A percentile compares a stretch with the other conserved stretches of the same genome.
These are phyloP conservation scores for Syndactyla subalaris DNA, from an alignment of 2,797 vertebrate genomes.

Conservation along the genomic window DNA sequence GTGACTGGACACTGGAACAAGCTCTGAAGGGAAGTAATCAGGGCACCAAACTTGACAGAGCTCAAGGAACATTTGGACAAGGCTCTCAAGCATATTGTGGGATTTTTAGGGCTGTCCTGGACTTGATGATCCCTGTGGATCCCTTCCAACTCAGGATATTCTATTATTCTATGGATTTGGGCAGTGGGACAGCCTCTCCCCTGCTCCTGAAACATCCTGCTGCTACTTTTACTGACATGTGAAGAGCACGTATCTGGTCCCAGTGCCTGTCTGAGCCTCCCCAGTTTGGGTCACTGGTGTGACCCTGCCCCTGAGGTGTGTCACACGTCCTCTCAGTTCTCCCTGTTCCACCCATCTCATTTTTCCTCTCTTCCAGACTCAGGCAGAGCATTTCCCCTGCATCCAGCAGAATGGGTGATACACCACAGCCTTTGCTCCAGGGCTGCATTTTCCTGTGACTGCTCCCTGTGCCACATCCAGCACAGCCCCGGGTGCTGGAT, in stretches of 20 bases:
- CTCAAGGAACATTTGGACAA: background rate
- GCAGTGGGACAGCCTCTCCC: background rate
- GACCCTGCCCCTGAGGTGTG: background rate
- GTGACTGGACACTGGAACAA: background rate
- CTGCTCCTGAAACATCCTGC: background rate
- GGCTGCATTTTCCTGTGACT: background rate
- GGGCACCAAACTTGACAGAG: accelerated
- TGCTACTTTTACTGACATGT: background rate
- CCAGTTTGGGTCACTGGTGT: accelerated
- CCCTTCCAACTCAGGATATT: background rate
- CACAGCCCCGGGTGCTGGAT: background rate
- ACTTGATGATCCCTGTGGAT: accelerated
- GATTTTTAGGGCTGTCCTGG: background rate
- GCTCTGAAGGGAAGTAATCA: background rate
- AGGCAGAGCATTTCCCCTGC: background rate
- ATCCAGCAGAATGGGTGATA: background rate
- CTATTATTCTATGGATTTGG: accelerated
- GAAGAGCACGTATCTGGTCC: background rate
- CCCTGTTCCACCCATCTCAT: background rate
- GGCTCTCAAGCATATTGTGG: accelerated
- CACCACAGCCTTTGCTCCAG: background rate
- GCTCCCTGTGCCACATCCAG: accelerated
- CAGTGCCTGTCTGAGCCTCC: background rate
- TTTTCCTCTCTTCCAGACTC: background rate
- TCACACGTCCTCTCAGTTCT: background rate